Evolutionary conservation across 2,888 invertebrate species (phyloP), one percentile per base, ranked within the genome.

Genomic region (Spodoptera exigua): DNA sequence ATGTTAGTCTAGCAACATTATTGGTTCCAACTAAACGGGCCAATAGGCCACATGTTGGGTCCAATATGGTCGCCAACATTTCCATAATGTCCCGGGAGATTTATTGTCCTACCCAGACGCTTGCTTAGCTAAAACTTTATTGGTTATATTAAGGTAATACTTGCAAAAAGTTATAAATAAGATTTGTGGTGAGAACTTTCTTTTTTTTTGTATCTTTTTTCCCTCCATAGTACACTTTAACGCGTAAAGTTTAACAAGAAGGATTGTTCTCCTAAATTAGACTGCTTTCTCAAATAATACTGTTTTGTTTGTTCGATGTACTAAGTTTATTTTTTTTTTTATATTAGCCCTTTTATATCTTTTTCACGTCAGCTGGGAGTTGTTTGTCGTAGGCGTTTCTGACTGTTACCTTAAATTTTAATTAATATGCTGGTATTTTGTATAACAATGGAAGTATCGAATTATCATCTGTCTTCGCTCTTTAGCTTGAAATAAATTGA

Each of bases 21-120:
- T 67, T 68, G 61, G 43, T n/a, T 34, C 61, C 49, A 67, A 72
- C n/a, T n/a, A n/a, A n/a, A n/a, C 52, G 54, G 21, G 10, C 61
- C 59, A 59, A 59, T 63, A 61, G 46, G 49, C 12, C 41, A 43
- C 60, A 48, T 61, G 66, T 60, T 75, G 61, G 61, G 61, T 41
- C 44, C 78, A 43, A 72, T 78, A 75, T 69, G 69, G 65, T 47
- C 56, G 52, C 73, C 53, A 60, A 72, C 60, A 78, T 76, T 78
- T 63, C 65, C 76, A 76, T 76, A 78, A 75, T 65, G 57, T 63
- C 60, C 49, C 52, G 36, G 21, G 13, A 60, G 78, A 78, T 76
- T 72, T 78, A 76, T 76, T 66, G 65, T 60, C 36, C 41, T 34
- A 11, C 53, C 56, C 43, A 78, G 63, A 74, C 61, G 65, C 76